These are phyloP conservation scores for Drosophila affinis DNA, from an alignment of 2,888 invertebrate genomes.

Conservation along the genomic window DNA sequence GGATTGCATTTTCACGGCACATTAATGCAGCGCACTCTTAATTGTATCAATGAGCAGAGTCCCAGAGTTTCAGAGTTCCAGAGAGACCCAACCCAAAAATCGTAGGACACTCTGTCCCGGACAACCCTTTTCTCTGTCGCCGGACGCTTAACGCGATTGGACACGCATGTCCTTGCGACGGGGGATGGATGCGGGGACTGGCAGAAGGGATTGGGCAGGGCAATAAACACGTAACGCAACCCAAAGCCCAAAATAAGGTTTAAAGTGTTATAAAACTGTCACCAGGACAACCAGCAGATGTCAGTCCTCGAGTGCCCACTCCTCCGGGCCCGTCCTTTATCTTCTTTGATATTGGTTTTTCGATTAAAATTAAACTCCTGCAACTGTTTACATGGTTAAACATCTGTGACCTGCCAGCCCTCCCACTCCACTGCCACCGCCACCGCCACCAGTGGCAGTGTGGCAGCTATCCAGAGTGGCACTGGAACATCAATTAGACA, in stretches of 20 bases:
- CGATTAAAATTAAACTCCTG: constrained; percentile 47
- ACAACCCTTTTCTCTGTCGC: constrained; percentile 63
- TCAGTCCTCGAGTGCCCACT: constrained; percentile 38
- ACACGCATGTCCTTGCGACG: constrained; percentile 79
- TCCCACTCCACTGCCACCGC: constrained; percentile 10
- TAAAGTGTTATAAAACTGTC: constrained; percentile 75
- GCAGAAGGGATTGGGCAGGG: background rate
- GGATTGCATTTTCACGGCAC: constrained; percentile 72
- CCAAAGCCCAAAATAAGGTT: constrained; percentile 57
- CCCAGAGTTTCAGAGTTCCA: background rate
- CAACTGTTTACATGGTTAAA: constrained; percentile 22
- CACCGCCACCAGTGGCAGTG: constrained; percentile 30
- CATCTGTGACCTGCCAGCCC: constrained; percentile 42
- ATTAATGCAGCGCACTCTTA: constrained; percentile 71
- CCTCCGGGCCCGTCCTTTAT: background rate
- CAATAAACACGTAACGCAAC: constrained; percentile 77
- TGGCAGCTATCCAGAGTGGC: constrained; percentile 16
- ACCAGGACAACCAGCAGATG: constrained; percentile 70
- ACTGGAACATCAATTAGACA: constrained; percentile 69
- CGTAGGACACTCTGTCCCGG: background rate
- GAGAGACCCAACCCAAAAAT: constrained; percentile 14
- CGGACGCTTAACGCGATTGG: constrained; percentile 73
- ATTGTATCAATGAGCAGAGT: constrained; percentile 64
- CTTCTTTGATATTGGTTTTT: constrained; percentile 55
- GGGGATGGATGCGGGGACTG: constrained; percentile 13